These are phyloP conservation scores for Okamejei kenojei DNA, from an alignment of 2,797 vertebrate species.

Conservation along the genomic window DNA sequence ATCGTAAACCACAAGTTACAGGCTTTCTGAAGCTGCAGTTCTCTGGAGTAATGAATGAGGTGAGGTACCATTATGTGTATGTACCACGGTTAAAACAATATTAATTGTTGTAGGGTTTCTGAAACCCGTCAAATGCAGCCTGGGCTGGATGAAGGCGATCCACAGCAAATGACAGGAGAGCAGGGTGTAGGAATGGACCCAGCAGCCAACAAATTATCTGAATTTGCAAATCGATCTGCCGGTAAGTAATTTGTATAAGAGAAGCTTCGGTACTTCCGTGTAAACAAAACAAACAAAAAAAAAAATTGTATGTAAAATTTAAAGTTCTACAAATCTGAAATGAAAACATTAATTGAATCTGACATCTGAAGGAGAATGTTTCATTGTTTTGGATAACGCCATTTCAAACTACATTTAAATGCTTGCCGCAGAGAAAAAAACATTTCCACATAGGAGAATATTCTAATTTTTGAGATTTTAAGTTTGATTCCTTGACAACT, in stretches of 20 bases:
- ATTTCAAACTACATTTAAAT: not conserved
- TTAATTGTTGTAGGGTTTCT: slow-evolving; percentile 60
- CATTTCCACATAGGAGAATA: too few species aligned
- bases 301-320: too few species aligned
- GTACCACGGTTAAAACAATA: slow-evolving; percentile 25
- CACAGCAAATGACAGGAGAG: slow-evolving; percentile 73
- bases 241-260: slow-evolving; percentile 54
- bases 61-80: not conserved
- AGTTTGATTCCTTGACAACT: not conserved
- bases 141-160: slow-evolving; percentile 79
- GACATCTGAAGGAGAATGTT: not conserved
- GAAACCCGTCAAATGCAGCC: slow-evolving; percentile 64
- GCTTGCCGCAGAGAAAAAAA: too few species aligned
- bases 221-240: slow-evolving; percentile 78
- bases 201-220: slow-evolving; percentile 73
- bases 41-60: not conserved
- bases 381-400: not conserved
- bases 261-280: too few species aligned
- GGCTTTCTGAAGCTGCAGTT: not conserved
- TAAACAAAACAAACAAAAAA: too few species aligned
- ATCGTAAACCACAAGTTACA: not conserved
- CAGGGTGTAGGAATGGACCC: slow-evolving; percentile 76
- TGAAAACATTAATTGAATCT: not conserved
- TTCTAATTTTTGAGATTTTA: too few species aligned
- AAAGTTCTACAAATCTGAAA: not conserved